These are phyloP conservation scores for Dromiciops gliroides DNA, from an alignment of 2,113 vertebrate species.

Conservation along the genomic window DNA sequence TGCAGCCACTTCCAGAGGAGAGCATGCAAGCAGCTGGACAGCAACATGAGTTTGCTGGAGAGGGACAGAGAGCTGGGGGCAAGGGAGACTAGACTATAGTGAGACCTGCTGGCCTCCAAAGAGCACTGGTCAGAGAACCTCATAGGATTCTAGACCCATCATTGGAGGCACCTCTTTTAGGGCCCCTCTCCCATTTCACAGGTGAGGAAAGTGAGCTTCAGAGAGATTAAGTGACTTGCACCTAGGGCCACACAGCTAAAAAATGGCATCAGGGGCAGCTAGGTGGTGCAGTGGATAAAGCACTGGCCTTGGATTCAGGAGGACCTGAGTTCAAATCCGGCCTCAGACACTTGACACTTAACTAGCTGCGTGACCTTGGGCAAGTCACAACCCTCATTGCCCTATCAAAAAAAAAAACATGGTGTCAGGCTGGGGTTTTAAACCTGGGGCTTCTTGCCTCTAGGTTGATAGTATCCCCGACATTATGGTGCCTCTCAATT, in stretches of 20 bases:
- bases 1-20: neutral
- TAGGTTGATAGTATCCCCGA: neutral
- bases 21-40: neutral
- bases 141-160: neutral
- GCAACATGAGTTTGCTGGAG: neutral
- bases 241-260: too few relatives aligned
- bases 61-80: neutral
- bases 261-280: neutral
- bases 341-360: too few relatives aligned
- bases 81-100: neutral
- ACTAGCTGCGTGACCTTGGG: too few relatives aligned
- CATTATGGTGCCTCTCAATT: neutral
- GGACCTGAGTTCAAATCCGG: too few relatives aligned
- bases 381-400: too few relatives aligned
- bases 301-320: too few relatives aligned
- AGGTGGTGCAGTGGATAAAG: too few relatives aligned
- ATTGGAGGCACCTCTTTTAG: neutral
- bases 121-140: conserved; percentile 6
- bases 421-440: neutral
- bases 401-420: too few relatives aligned
- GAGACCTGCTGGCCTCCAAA: conserved; percentile 8
- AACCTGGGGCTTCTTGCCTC: too few relatives aligned
- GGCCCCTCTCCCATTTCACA: neutral
- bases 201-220: neutral
- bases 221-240: neutral